Base-by-base conservation (phyloP, 2,888 invertebrate genomes). In the Arctia plantaginis region DNA sequence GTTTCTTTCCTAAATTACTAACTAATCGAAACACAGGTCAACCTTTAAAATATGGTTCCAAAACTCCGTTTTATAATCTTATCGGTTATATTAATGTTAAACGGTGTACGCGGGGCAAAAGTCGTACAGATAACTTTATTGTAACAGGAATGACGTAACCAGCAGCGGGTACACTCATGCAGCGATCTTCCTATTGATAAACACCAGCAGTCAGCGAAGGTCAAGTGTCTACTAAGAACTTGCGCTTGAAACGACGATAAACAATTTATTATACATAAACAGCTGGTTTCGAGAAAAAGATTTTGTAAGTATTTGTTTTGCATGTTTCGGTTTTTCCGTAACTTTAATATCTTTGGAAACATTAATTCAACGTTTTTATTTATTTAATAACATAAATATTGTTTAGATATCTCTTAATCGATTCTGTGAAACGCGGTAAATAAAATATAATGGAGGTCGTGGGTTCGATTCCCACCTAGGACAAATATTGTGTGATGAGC, bases 141-240 rank as follows among this genome's bases (percentile, higher is more conserved):
- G 35, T 51, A 66, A 72, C 27, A 51, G 27, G 39, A 65, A 71
- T 67, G 47, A 67, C 67, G 67, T 67, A 71, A 64, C 44, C 44
- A 70, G 64, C 33, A 44, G 30, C 30, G 59, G 69, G 33, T 33
- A 44, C 44, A 55, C 41, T 39, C 41, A 59, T 30, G 66, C 55
- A n/a, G 65, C 66, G 51, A 66, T 55, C 72, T 55, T 35, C 59
- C 51, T 77, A 72, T 77, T 79, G 80, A 80, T 73, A 82, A 82
- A 75, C 67, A 13, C 66, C 59, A 71, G n/a, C 59, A 64, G 55
- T 72, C 64, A 65, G 68, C 72, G 73, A 74, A 82, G 77, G 82
- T 80, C 73, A 82, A 80, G 65, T 66, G 72, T 72, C 69, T 75
- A 74, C 35, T 68, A 20, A 68, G 30, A 47, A 39, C 64, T 39